Evolutionary conservation across 2,797 vertebrate species (phyloP).

Genomic region (Nyctalus aviator): DNA sequence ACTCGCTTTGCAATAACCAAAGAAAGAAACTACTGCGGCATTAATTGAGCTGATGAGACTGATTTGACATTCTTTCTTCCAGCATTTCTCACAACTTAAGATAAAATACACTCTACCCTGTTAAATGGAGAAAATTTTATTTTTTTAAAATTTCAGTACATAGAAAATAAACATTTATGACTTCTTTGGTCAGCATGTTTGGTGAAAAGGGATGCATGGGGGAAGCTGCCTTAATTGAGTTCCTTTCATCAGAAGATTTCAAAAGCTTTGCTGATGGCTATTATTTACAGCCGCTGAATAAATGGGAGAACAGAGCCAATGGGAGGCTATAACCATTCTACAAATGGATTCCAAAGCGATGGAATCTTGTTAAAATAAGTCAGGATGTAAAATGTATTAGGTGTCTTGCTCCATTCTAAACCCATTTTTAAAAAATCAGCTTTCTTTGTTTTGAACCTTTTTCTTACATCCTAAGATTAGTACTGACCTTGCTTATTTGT

Average conservation of each 20-base stretch:
- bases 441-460: neutral
- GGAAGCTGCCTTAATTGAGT: conserved; percentile 66
- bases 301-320: conserved; percentile 63
- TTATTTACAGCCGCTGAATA: conserved; percentile 68
- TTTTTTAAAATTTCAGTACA: neutral
- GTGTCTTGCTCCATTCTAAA: neutral
- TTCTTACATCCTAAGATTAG: conserved; percentile 27
- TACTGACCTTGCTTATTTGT: neutral
- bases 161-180: neutral
- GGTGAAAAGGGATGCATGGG: neutral
- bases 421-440: neutral
- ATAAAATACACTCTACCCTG: neutral
- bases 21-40: conserved; percentile 34
- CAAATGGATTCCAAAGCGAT: conserved; percentile 53
- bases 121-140: neutral
- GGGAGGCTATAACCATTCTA: conserved; percentile 33
- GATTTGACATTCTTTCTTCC: conserved; percentile 9
- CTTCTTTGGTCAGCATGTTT: neutral
- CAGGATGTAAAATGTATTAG: conserved; percentile 11
- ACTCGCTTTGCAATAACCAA: conserved; percentile 42
- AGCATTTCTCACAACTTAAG: conserved; percentile 2
- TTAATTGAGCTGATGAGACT: conserved; percentile 25
- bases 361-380: conserved; percentile 51
- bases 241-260: conserved; percentile 77
- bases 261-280: conserved; percentile 72